These are phyloP conservation scores for Drosophila sulfurigaster DNA, from an alignment of 1,140 invertebrate genomes.

Conservation along the genomic window DNA sequence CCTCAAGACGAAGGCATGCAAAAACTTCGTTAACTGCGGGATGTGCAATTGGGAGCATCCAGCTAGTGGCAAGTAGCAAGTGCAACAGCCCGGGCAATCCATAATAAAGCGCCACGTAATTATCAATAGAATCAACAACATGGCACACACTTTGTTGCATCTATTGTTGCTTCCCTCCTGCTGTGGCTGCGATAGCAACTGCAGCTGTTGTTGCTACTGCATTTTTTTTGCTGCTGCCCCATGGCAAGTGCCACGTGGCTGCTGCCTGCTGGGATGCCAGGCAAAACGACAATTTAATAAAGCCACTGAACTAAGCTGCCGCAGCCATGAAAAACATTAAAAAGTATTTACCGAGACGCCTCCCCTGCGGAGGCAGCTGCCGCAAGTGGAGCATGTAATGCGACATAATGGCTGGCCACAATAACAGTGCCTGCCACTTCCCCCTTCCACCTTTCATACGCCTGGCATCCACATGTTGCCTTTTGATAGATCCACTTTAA, in stretches of 20 bases:
- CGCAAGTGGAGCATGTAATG: slow-evolving; percentile 52
- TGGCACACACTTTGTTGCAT: slow-evolving; percentile 33
- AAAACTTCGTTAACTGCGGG: slow-evolving; percentile 56
- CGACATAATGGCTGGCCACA: slow-evolving; percentile 28
- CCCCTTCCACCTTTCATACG: background rate
- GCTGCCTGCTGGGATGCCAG: slow-evolving; percentile 7
- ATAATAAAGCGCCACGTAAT: slow-evolving; percentile 76
- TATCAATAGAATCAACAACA: slow-evolving; percentile 79
- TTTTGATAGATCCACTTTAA: background rate
- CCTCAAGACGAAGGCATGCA: slow-evolving; percentile 62
- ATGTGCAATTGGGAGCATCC: slow-evolving; percentile 26
- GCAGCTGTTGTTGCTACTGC: background rate
- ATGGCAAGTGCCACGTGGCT: slow-evolving; percentile 22
- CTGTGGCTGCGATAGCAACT: background rate
- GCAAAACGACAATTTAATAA: slow-evolving; percentile 57
- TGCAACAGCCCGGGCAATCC: slow-evolving; percentile 47
- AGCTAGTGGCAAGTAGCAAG: slow-evolving; percentile 22
- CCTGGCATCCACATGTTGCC: slow-evolving; percentile 34
- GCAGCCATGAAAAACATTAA: slow-evolving; percentile 62
- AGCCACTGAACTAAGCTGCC: slow-evolving; percentile 36
- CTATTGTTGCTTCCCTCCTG: slow-evolving; percentile 21
- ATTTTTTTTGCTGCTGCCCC: slow-evolving; percentile 23
- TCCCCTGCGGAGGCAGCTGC: slow-evolving; percentile 18
- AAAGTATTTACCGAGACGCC: slow-evolving; percentile 57
- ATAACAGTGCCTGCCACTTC: slow-evolving; percentile 3